Conservation (phyloP, 2,113 vertebrate species). For the Lontra canadensis region DNA sequence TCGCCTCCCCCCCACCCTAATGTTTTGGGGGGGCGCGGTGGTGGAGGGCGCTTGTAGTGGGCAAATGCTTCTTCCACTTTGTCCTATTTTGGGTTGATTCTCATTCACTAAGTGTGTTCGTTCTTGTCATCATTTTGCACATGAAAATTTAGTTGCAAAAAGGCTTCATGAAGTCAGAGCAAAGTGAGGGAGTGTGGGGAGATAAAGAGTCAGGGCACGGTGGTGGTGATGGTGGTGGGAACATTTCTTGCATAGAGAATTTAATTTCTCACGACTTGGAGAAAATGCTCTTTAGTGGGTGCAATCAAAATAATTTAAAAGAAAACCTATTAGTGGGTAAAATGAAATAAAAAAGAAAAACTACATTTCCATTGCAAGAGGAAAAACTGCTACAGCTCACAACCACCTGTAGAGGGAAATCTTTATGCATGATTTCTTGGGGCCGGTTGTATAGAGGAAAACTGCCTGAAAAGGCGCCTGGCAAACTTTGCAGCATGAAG, state of each 20-base stretch:
- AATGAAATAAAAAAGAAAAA: constrained; percentile 63
- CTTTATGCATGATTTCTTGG: constrained; percentile 85
- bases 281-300: constrained; percentile 19
- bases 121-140: constrained; percentile 68
- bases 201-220: background rate
- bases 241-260: constrained; percentile 61
- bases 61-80: constrained; percentile 72
- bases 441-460: constrained; percentile 76
- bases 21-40: constrained; percentile 23
- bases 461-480: constrained; percentile 50
- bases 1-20: background rate
- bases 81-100: constrained; percentile 64
- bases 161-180: constrained; percentile 76
- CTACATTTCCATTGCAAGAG: constrained; percentile 69
- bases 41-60: background rate
- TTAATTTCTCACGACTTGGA: constrained; percentile 58
- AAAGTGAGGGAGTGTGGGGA: constrained; percentile 51
- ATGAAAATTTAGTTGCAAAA: constrained; percentile 76
- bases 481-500: constrained; percentile 82
- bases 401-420: constrained; percentile 92
- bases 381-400: constrained; percentile 83
- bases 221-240: background rate
- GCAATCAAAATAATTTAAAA: constrained; percentile 34
- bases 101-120: constrained; percentile 57
- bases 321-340: constrained; percentile 39